Evolutionary conservation across 1,140 invertebrate species (phyloP).

Genomic region (Scylla paramamosain): DNA sequence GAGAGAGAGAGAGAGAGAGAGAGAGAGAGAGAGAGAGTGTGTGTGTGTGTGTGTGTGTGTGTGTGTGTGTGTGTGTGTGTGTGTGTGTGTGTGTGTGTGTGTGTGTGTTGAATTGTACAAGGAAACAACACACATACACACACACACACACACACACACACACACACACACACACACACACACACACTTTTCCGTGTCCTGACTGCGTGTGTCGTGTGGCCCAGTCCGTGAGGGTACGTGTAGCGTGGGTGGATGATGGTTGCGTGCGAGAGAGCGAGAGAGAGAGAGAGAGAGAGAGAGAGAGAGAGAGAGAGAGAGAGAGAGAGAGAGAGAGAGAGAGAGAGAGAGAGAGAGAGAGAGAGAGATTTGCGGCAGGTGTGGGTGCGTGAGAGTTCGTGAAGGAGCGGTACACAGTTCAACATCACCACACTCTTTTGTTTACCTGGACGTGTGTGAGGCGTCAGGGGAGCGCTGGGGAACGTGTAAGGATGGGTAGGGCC

Average conservation of each 20-base stretch:
- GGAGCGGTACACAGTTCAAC: not conserved
- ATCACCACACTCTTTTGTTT: not conserved
- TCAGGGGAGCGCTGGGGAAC: not conserved
- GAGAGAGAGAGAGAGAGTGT: no score
- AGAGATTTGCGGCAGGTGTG: not conserved
- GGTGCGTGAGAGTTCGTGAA: not conserved
- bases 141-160: no score
- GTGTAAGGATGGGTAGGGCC: not conserved
- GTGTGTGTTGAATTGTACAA: no score
- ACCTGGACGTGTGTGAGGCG: not conserved
- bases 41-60: no score
- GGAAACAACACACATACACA: no score
- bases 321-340: not conserved
- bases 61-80: no score
- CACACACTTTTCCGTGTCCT: no score
- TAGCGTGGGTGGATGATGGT: not conserved
- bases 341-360: not conserved
- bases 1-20: no score
- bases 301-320: not conserved
- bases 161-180: no score
- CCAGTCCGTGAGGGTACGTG: not conserved
- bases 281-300: conserved; percentile 20
- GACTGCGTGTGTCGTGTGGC: no score
- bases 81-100: no score
- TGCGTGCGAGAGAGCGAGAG: not conserved